phyloP scores from a whole-genome alignment of 2,888 invertebrate species.

The Apamea sordens region DNA sequence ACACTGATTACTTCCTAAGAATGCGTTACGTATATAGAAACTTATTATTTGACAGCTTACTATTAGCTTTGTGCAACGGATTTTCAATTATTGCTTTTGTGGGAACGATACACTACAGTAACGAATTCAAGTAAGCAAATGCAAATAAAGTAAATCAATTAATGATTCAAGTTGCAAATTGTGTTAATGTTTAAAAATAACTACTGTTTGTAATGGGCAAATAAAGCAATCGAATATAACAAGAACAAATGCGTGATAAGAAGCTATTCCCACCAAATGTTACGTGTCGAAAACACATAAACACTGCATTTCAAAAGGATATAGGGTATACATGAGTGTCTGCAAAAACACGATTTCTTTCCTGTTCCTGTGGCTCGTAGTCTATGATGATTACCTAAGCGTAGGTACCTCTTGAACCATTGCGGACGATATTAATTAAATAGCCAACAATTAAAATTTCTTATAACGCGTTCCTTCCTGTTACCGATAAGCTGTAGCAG shows the following conservation, averaged over 20 bases:
- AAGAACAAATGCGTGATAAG: constrained; percentile 46
- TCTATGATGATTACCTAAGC: constrained; percentile 65
- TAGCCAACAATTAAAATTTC: constrained; percentile 71
- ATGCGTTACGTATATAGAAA: constrained; percentile 7
- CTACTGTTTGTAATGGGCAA: constrained; percentile 3
- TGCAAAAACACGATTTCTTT: constrained; percentile 73
- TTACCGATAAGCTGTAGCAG: constrained; percentile 63
- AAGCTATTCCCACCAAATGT: constrained; percentile 40
- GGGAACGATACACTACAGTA: neutral
- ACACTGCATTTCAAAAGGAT: constrained; percentile 58
- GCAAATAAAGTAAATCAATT: constrained; percentile 17
- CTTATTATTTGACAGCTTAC: constrained; percentile 30
- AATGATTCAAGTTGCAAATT: neutral
- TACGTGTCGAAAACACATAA: constrained; percentile 54
- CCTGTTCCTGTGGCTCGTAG: constrained; percentile 62
- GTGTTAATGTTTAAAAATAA: constrained; percentile 11
- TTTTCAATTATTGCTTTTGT: constrained; percentile 18
- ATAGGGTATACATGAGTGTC: constrained; percentile 38
- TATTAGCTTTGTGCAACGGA: neutral
- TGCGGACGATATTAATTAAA: constrained; percentile 75
- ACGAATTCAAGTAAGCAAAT: constrained; percentile 21
- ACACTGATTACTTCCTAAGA: constrained; percentile 52
- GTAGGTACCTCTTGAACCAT: constrained; percentile 50
- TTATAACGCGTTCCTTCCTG: constrained; percentile 70
- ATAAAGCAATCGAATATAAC: constrained; percentile 33